Percentiles rank a stretch among this genome's conserved stretches.
These are phyloP conservation scores for Horisme vitalbata DNA, from an alignment of 2,888 invertebrate species.

Conservation along the genomic window DNA sequence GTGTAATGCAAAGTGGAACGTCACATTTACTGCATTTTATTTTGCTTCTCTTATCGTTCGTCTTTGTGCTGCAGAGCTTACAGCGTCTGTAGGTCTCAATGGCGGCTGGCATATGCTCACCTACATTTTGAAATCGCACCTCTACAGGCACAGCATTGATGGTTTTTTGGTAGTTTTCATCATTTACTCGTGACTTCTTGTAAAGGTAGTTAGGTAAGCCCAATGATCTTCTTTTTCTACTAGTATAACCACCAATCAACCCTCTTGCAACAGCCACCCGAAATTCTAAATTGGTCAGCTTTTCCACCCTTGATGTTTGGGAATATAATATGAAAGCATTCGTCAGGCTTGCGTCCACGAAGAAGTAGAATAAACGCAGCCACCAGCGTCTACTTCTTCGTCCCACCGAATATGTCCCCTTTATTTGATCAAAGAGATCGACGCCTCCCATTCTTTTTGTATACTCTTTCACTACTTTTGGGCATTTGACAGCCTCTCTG, in stretches of 20 bases:
- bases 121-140: slow-evolving; percentile 17
- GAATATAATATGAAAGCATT: slow-evolving; percentile 33
- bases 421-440: no score
- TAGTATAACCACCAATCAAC: no score
- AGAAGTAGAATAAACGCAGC: slow-evolving; percentile 36
- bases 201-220: no score
- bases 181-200: background rate
- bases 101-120: slow-evolving; percentile 23
- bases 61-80: no score
- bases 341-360: slow-evolving; percentile 33
- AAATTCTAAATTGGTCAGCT: no score
- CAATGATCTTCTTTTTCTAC: no score
- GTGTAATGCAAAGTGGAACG: slow-evolving; percentile 25
- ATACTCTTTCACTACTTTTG: no score
- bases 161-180: slow-evolving; percentile 7
- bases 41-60: no score
- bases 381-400: slow-evolving; percentile 32
- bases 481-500: no score
- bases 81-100: slow-evolving; percentile 4
- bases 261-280: slow-evolving; percentile 30
- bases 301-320: slow-evolving; percentile 17
- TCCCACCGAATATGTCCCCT: slow-evolving; percentile 32
- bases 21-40: no score
- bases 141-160: slow-evolving; percentile 16
- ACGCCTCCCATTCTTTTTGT: no score